Evolutionary conservation across 2,888 invertebrate species (phyloP), one percentile per base, ranked within the genome.

Genomic region (Parnassius apollo): DNA sequence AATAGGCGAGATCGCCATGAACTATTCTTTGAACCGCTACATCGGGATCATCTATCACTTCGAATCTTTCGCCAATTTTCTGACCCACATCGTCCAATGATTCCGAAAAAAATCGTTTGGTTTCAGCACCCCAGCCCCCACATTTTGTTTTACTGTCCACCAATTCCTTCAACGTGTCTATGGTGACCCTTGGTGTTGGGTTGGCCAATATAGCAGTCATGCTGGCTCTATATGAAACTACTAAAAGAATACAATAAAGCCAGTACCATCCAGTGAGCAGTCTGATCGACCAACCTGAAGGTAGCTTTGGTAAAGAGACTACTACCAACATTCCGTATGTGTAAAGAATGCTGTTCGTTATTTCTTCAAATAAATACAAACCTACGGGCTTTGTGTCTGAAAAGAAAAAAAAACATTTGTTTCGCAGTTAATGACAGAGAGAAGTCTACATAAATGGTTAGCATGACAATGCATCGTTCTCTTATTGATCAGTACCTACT

Each of bases 191-290:
- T 11, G 95, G 94, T 0, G 94, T 93, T 42, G 97, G 96, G 80
- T 95, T 95, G 0, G 97, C 96, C 55, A 97, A 86, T 59, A 96
- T 96, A 0, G 97, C 96, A 0, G 96, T 97, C 93, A 97, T 95
- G 72, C 96, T 96, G 0, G 97, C 97, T 74, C 95, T 88, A 78
- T 97, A 97, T 0, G 95, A 94, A 0, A 96, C 96, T 0, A 95
- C 95, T 7, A 97, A 92, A 3, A 97, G 88, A 66, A 96, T 94
- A 75, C 96, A 96, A 78, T 96, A 97, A 2, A 97, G 81, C 96
- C 96, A 97, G 85, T 96, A 97, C 95, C 96, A 97, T 0, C 97
- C 97, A 1, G 96, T 96, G 12, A 97, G 88, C 42, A 97, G 88
- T 46, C 97, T 91, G 51, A 97, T 88, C 0, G 97, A 95, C 96